These are phyloP conservation scores for Catostylus mosaicus DNA, from an alignment of 30 jellyfish, hydroid and myxozoan genomes.

Conservation along the genomic window DNA sequence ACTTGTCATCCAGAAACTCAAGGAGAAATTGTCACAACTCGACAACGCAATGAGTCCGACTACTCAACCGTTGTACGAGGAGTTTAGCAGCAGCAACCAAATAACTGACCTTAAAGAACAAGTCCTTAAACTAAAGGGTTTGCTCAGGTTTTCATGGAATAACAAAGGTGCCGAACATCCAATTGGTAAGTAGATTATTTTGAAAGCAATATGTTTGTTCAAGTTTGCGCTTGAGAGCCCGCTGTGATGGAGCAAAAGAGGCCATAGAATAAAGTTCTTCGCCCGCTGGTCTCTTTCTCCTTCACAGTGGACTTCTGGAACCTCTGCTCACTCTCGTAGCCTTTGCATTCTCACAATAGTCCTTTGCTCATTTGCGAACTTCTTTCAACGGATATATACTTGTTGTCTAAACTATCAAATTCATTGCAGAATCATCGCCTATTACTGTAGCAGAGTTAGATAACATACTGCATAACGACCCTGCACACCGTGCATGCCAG, in stretches of 20 bases:
- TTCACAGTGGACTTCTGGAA: too few species aligned
- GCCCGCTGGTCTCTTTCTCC: too few species aligned
- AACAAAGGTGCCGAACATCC: constrained; percentile 4
- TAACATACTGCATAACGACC: constrained; percentile 78
- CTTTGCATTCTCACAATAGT: too few species aligned
- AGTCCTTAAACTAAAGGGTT: constrained; percentile 66
- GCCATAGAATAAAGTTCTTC: too few species aligned
- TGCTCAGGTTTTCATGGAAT: constrained; percentile 68
- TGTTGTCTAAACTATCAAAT: neutral
- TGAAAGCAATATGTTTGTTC: neutral
- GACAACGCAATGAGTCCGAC: constrained; percentile 41
- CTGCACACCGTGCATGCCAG: constrained; percentile 86
- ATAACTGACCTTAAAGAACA: constrained; percentile 75
- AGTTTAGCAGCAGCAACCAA: constrained; percentile 45
- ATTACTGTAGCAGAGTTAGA: constrained; percentile 75
- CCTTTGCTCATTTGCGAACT: too few species aligned
- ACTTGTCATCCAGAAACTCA: constrained; percentile 64
- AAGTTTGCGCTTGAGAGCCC: too few species aligned
- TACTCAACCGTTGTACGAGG: constrained; percentile 9
- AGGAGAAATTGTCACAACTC: constrained; percentile 69
- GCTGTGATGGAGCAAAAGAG: too few species aligned
- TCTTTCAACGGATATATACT: too few species aligned
- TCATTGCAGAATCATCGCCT: constrained; percentile 28
- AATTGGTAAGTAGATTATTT: constrained; percentile 4
- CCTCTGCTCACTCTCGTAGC: too few species aligned